Base-by-base conservation (phyloP, 1,140 invertebrate genomes). In the Bemisia tabaci region DNA sequence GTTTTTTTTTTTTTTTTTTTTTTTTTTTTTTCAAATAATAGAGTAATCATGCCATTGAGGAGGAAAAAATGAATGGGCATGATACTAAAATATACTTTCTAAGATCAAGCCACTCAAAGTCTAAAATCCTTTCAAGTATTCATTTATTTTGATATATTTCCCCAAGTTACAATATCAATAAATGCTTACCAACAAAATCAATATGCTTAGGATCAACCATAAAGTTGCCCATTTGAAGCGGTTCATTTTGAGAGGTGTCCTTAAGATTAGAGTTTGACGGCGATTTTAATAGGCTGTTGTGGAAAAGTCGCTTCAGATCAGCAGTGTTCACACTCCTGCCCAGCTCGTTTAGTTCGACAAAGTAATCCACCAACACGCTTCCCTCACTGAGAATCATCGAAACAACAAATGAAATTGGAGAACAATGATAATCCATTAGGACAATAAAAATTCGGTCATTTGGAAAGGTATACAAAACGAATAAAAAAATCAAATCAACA, bases 341-440 rank as follows among this genome's bases (percentile, higher is more conserved):
- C 1, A 92, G 78, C 71, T 92, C 86, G 67, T 84, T 85, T 62
- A 94, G 74, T 77, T 92, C 88, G 2, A 94, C 85, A 69, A 92
- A 88, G 74, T 92, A 94, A 74, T 94, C 91, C 1, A 92, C 92
- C 12, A 94, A 75, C n/a, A 94, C 86, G 70, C 90, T 92, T 48
- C n/a, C 12, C 17, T 60, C 33, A 48, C 33, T 48, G 33, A 48
- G 17, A 48, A 48, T 48, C 5, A 48, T n/a, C n/a, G n/a, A n/a
- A n/a, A n/a, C n/a, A n/a, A n/a, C n/a, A n/a, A n/a, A n/a, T n/a
- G n/a, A n/a, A n/a, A n/a, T n/a, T n/a, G n/a, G n/a, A n/a, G n/a
- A n/a, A n/a, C n/a, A n/a, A n/a, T n/a, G n/a, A n/a, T n/a, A n/a
- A n/a, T n/a, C n/a, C n/a, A n/a, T n/a, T n/a, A n/a, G n/a, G n/a